These are phyloP conservation scores for Channallabes apus DNA, from an alignment of 2,797 vertebrate species.

Conservation along the genomic window DNA sequence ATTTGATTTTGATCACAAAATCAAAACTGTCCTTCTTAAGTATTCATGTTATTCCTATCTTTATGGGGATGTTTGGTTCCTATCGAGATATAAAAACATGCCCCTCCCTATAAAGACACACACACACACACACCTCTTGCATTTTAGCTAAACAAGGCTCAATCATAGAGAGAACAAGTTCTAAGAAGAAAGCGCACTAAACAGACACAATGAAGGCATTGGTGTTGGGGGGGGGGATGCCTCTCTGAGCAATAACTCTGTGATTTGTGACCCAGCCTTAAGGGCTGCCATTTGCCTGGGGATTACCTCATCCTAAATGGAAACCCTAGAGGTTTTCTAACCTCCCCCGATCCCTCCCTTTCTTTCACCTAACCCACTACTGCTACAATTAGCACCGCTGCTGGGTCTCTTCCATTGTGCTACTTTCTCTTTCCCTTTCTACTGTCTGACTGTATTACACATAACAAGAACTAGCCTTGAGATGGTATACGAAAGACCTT, in stretches of 20 bases:
- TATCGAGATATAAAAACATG: not conserved
- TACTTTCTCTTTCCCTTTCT: conserved; percentile 8
- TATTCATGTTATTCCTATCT: not conserved
- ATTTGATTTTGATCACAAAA: too few species aligned
- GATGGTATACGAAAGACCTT: not conserved
- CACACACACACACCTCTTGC: not conserved
- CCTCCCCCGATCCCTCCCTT: conserved; percentile 39
- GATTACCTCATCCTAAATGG: conserved; percentile 67
- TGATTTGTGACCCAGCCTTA: conserved; percentile 61
- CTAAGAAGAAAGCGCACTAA: not conserved
- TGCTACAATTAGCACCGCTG: conserved; percentile 45
- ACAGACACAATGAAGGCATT: not conserved
- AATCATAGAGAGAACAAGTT: not conserved
- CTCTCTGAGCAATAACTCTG: conserved; percentile 44
- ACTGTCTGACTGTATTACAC: not conserved
- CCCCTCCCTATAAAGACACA: not conserved
- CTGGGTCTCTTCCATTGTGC: conserved; percentile 20
- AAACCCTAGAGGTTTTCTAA: conserved; percentile 49
- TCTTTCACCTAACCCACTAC: not conserved
- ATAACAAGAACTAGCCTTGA: not conserved
- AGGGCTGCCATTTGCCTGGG: conserved; percentile 55
- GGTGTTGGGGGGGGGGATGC: conserved; percentile 35
- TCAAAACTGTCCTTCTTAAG: not conserved
- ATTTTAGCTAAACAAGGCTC: not conserved
- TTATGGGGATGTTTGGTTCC: not conserved